Conservation (phyloP, 2,888 invertebrate genomes). For the Agrochola macilenta region DNA sequence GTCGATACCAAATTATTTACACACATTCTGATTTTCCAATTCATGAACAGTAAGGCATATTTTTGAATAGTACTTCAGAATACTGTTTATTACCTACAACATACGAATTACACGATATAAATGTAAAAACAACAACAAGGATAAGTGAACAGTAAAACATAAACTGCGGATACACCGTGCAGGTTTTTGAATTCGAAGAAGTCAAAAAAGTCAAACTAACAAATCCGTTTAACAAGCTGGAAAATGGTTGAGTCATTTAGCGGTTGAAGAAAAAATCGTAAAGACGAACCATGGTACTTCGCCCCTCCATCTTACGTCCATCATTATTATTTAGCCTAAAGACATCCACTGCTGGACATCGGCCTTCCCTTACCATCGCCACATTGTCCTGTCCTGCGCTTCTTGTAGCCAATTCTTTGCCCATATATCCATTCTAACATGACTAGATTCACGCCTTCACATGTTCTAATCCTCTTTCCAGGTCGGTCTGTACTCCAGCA, state of each 20-base stretch:
- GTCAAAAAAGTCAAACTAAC: neutral
- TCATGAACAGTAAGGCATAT: neutral
- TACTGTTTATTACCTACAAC: too few species aligned
- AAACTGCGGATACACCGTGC: neutral
- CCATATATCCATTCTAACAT: neutral
- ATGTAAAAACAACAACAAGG: too few species aligned
- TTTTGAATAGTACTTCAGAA: neutral
- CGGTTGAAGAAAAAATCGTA: neutral
- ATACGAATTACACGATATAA: too few species aligned
- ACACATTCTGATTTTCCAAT: neutral
- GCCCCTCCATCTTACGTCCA: neutral
- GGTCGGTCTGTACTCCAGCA: slow-evolving; percentile 98
- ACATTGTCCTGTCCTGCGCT: neutral
- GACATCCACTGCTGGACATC: too few species aligned
- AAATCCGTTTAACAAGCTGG: neutral
- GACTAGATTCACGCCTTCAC: neutral
- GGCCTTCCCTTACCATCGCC: too few species aligned
- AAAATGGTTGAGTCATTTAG: neutral
- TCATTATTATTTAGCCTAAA: neutral
- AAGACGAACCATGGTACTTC: neutral
- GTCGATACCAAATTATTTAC: neutral
- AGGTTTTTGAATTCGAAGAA: neutral
- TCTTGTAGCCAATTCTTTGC: neutral
- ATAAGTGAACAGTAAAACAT: too few species aligned
- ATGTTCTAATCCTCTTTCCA: slow-evolving; percentile 62